Evolutionary conservation across 2,797 vertebrate species (phyloP).

Genomic region (Notoglanidium macrostoma): DNA sequence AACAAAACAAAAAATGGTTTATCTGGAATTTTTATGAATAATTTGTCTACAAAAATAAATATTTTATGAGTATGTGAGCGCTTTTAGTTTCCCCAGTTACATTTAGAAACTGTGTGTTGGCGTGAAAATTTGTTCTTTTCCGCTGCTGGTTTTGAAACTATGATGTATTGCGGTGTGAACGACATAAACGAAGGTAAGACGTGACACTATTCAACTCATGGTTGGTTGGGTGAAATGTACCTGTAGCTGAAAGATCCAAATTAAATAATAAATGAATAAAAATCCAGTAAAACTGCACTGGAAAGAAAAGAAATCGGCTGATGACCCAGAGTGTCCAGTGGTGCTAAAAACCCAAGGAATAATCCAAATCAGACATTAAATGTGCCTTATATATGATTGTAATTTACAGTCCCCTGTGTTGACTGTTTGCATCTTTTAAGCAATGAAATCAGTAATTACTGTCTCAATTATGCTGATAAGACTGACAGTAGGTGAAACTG

Average conservation of each 20-base stretch:
- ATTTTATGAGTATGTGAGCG: background rate
- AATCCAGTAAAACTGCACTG: background rate
- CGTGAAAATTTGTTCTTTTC: background rate
- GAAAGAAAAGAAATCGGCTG: background rate
- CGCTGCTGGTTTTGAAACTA: background rate
- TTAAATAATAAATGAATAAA: too few species aligned
- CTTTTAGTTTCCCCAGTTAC: background rate
- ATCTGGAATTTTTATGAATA: too few species aligned
- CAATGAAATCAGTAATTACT: too few species aligned
- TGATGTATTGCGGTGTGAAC: background rate
- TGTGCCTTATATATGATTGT: too few species aligned
- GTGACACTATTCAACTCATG: background rate
- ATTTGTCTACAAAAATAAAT: too few species aligned
- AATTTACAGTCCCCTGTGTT: too few species aligned
- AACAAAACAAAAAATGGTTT: too few species aligned
- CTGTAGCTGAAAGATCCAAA: background rate
- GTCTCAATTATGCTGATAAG: too few species aligned
- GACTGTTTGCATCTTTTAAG: too few species aligned
- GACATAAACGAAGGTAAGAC: background rate
- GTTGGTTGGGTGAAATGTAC: background rate
- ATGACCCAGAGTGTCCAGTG: background rate
- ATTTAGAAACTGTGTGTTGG: background rate
- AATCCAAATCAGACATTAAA: too few species aligned
- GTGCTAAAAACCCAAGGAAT: background rate
- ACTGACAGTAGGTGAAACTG: too few species aligned